phyloP scores from a whole-genome alignment of 2,113 vertebrate genomes.

The Abramis brama region DNA sequence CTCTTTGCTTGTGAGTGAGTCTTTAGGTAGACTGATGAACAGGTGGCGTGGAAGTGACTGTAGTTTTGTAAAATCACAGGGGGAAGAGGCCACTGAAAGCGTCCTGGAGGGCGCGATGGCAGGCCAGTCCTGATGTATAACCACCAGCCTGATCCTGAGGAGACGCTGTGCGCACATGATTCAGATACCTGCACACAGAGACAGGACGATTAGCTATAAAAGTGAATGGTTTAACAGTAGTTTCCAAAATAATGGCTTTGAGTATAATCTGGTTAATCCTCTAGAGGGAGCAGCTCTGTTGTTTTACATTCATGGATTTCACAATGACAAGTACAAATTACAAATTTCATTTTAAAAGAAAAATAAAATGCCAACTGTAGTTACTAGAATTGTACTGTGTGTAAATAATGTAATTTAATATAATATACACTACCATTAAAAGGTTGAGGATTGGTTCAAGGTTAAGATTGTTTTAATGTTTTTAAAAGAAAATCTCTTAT shows the following conservation, averaged over 20 bases:
- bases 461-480: not conserved
- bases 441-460: not conserved
- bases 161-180: slow-evolving; percentile 87
- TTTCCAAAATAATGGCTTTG: not conserved
- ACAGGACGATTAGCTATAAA: slow-evolving; percentile 17
- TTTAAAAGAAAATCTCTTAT: not conserved
- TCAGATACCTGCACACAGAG: slow-evolving; percentile 86
- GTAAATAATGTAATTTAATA: not conserved
- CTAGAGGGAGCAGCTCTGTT: slow-evolving; percentile 30
- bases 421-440: not conserved
- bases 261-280: slow-evolving; percentile 15
- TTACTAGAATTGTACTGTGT: not conserved
- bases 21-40: not conserved
- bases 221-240: not conserved
- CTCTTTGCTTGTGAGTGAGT: not conserved
- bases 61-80: slow-evolving; percentile 43
- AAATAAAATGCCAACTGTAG: not conserved
- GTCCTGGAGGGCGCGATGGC: slow-evolving; percentile 93
- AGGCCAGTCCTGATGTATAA: slow-evolving; percentile 90
- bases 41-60: not conserved
- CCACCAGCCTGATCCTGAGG: slow-evolving; percentile 94
- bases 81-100: slow-evolving; percentile 92
- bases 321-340: not conserved
- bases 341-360: not conserved
- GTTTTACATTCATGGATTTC: not conserved